A percentile compares a stretch with the other conserved stretches of the same genome.
Evolutionary conservation across 2,888 invertebrate genomes (phyloP).

Genomic region (Leptinotarsa rubiginosa): DNA sequence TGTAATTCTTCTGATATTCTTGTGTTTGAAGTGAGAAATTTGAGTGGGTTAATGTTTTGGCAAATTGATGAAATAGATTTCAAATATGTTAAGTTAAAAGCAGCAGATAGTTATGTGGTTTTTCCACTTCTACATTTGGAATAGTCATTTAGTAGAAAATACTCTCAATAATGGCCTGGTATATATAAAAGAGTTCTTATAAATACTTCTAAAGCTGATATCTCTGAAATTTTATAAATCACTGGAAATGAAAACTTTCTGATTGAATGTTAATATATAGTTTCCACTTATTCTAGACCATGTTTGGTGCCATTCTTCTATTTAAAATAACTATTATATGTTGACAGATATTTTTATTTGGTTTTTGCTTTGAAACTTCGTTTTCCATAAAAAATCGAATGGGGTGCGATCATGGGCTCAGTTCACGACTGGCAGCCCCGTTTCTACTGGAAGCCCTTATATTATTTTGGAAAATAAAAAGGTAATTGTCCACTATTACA

Average conservation of each 20-base stretch:
- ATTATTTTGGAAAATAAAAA: background rate
- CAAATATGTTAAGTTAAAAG: constrained; percentile 16
- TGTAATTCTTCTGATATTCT: constrained; percentile 27
- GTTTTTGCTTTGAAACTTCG: constrained; percentile 27
- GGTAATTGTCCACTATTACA: background rate
- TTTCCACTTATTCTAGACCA: background rate
- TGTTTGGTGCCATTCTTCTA: background rate
- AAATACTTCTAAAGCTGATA: background rate
- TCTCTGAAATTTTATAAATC: background rate
- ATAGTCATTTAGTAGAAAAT: background rate
- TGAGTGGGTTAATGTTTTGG: constrained; percentile 15
- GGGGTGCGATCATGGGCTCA: constrained; percentile 20
- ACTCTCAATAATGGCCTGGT: background rate
- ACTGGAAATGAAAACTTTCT: background rate
- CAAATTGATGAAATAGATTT: constrained; percentile 16
- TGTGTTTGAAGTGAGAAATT: constrained; percentile 22
- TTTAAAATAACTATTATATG: background rate
- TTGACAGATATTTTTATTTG: background rate
- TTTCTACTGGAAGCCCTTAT: background rate
- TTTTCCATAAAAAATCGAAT: constrained; percentile 26
- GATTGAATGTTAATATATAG: background rate
- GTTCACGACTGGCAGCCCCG: constrained; percentile 22
- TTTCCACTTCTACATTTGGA: constrained; percentile 23
- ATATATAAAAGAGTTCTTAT: background rate
- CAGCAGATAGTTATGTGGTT: constrained; percentile 8